These are phyloP conservation scores for Notolepis coatsorum DNA, from an alignment of 2,797 vertebrate species.

Conservation along the genomic window DNA sequence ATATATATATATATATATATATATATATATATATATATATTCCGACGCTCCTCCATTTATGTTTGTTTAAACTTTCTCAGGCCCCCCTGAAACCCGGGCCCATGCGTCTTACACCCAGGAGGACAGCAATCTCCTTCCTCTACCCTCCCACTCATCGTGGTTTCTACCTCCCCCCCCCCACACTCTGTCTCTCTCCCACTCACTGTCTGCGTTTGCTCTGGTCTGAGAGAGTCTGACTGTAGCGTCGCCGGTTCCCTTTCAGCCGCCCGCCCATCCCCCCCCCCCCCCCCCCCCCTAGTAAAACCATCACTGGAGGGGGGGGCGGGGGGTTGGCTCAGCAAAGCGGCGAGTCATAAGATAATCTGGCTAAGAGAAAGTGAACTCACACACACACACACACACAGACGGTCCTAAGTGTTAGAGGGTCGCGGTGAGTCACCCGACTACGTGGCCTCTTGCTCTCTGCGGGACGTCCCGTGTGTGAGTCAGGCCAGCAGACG, in stretches of 20 bases:
- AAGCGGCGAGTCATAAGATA: conserved; percentile 57
- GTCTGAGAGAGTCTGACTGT: conserved; percentile 30
- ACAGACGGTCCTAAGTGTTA: conserved; percentile 44
- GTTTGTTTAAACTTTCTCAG: conserved; percentile 82
- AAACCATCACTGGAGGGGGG: conserved; percentile 55
- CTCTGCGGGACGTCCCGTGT: conserved; percentile 52
- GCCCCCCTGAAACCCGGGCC: conserved; percentile 60
- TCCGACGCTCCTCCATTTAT: conserved; percentile 52
- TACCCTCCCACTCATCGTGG: conserved; percentile 39
- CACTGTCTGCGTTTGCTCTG: conserved; percentile 72
- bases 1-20: no score
- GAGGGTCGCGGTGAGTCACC: conserved; percentile 73
- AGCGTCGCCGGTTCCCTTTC: conserved; percentile 45
- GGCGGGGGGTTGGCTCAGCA: conserved; percentile 53
- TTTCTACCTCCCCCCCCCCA: conserved; percentile 62
- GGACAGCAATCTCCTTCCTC: conserved; percentile 48
- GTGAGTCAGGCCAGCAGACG: conserved; percentile 76
- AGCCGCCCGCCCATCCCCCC: conserved; percentile 10
- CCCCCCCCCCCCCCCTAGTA: conserved; percentile 44
- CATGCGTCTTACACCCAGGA: conserved; percentile 62
- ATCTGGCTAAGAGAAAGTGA: conserved; percentile 74
- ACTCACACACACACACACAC: no score
- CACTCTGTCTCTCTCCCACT: conserved; percentile 75
- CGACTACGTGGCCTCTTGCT: conserved; percentile 50
- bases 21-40: no score